Evolutionary conservation across 2,888 invertebrate genomes (phyloP).

Genomic region (Pseudococcus longispinus): DNA sequence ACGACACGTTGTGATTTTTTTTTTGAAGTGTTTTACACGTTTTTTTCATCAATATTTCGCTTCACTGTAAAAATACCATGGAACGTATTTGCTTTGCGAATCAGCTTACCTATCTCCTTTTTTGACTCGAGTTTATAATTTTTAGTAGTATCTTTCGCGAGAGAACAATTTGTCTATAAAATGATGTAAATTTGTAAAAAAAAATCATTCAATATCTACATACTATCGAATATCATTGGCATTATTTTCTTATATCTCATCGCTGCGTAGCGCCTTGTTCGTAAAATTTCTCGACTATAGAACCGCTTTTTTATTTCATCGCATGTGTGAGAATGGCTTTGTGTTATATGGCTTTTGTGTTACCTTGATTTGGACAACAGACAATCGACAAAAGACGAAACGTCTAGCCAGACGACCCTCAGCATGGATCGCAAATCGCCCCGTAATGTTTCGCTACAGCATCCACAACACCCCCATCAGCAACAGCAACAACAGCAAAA

Average conservation of each 20-base stretch:
- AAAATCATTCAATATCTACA: background rate
- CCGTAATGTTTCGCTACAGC: background rate
- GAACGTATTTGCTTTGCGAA: slow-evolving; percentile 17
- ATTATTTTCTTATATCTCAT: background rate
- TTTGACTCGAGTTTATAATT: background rate
- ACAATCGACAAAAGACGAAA: slow-evolving; percentile 64
- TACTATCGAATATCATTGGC: background rate
- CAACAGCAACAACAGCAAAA: background rate
- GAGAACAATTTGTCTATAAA: background rate
- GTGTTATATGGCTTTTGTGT: slow-evolving; percentile 30
- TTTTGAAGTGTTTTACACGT: background rate
- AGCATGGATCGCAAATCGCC: slow-evolving; percentile 62
- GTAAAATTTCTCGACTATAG: background rate
- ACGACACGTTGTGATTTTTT: background rate
- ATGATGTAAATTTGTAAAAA: background rate
- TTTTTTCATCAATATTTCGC: background rate
- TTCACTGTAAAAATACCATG: slow-evolving; percentile 3
- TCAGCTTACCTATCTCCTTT: background rate
- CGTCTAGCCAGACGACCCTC: slow-evolving; percentile 60
- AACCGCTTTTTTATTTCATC: background rate
- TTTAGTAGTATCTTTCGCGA: background rate
- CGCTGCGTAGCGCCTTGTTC: background rate
- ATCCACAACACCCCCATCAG: background rate
- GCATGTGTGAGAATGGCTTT: slow-evolving; percentile 6
- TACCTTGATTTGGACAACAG: slow-evolving; percentile 60